Base-by-base conservation (phyloP, 2,797 vertebrate genomes). In the Phalanger gymnotis region DNA sequence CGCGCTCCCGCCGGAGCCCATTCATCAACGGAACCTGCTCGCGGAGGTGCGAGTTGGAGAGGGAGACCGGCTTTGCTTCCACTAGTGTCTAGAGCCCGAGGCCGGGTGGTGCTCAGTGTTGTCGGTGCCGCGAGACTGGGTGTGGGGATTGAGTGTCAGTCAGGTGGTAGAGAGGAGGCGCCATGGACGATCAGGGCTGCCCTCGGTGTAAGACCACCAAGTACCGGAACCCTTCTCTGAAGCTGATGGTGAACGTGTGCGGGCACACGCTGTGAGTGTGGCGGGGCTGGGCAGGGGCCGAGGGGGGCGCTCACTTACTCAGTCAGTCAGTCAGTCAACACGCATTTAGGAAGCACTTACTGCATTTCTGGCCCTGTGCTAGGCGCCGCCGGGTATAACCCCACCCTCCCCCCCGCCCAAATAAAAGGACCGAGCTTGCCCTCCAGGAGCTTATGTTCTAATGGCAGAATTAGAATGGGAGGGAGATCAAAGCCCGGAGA, bases 241-340 rank as follows among this genome's bases (percentile, higher is more conserved):
- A 99, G 98, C 98, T 99, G 98, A 99, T 99, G 99, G 99, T 99
- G 98, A 99, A 99, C 94, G 99, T 99, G 95, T 99, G 99, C 98
- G 99, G 99, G 2, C 99, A 99, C 98, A 99, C 99, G 93, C 99
- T 99, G 99, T 99, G 98, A 99, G 99, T 99, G 95, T n/a, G 81
- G 90, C 51, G 16, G 40, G 6, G 0, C n/a, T 28, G 95, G 54
- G 22, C 54, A 0, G 89, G 92, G 53, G 31, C 93, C 92, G 81
- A 91, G 89, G 58, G 13, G 57, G n/a, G 91, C 58, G 92, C 40
- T 7, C 54, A 19, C 54, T 55, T n/a, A 7, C 1, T 73, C 19
- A 4, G 16, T n/a, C 61, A n/a, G 0, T 6, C 27, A 22, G 66
- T 40, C n/a, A 7, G 27, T 40, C 66, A 5, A 40, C 57, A 90